Percentiles rank a stretch among this genome's conserved stretches.
These are phyloP conservation scores for Semotilus atromaculatus DNA, from an alignment of 2,797 vertebrate species.

Conservation along the genomic window DNA sequence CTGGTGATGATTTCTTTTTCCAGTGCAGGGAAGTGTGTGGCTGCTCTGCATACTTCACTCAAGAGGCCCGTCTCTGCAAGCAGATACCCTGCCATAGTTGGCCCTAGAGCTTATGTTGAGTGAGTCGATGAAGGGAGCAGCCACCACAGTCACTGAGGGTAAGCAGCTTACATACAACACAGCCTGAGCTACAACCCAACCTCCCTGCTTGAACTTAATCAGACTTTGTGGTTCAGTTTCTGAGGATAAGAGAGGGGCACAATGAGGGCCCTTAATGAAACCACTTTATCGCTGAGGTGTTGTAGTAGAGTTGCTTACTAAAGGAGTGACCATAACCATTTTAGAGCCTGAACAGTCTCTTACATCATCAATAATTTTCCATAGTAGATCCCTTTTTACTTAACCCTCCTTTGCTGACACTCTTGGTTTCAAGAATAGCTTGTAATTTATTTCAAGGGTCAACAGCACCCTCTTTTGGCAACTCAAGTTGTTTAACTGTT, in stretches of 20 bases:
- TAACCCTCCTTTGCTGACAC: background rate
- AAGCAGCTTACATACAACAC: conserved; percentile 32
- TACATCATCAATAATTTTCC: background rate
- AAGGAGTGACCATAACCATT: background rate
- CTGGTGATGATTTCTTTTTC: background rate
- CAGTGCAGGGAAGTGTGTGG: background rate
- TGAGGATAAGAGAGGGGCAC: background rate
- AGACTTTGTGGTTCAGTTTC: background rate
- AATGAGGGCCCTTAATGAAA: background rate
- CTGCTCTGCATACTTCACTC: conserved; percentile 28
- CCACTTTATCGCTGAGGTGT: background rate
- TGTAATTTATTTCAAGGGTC: background rate
- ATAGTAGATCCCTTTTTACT: background rate
- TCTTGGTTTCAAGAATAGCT: background rate
- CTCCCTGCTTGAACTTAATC: conserved; percentile 12
- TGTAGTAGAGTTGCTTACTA: background rate
- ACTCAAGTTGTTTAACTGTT: background rate
- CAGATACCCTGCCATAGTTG: conserved; percentile 36
- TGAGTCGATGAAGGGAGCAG: background rate
- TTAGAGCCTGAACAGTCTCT: background rate
- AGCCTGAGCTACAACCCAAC: background rate
- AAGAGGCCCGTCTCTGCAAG: background rate
- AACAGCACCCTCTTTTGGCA: conserved; percentile 51
- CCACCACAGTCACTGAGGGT: conserved; percentile 1
- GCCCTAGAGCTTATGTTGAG: background rate